Base-by-base conservation (phyloP, 92 coral and sea anemone species). In the Zoanthus sociatus region DNA sequence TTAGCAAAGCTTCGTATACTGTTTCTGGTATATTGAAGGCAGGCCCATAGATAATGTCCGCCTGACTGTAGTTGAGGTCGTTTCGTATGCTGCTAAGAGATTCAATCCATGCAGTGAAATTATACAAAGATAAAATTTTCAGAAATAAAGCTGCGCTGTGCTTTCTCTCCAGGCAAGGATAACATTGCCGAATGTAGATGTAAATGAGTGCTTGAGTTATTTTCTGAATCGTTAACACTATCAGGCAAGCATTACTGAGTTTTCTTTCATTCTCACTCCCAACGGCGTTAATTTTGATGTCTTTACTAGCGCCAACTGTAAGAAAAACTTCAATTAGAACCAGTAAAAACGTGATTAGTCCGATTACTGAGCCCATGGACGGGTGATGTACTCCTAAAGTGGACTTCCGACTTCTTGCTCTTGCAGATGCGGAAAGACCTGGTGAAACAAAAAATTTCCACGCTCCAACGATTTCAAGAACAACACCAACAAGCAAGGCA, bases 351-450 rank as follows among this genome's bases (percentile, higher is more conserved):
- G 92, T 89, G 17, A 89, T 69, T 12, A 32, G 8, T 6, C 84
- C 78, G 46, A 89, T 84, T 0, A 77, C 89, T n/a, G 16, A 13
- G 17, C 89, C 92, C 92, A 89, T 89, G 4, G 84, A 89, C 14
- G 89, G 88, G 45, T 89, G 89, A 5, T 89, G 84, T 66, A 60
- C 33, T 7, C 84, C 88, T 12, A 89, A 33, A 31, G 92, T 76
- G 0, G 73, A 17, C 9, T 33, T 79, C 1, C 11, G 20, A 20
- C 32, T 17, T 51, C 77, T n/a, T 17, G 16, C 67, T 74, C 30
- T 56, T 54, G 58, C 6, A 5, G 72, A 7, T 11, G 63, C 15
- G 16, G 66, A 30, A 15, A 67, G 13, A 21, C 13, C 26, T 76
- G 63, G 73, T n/a, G 9, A 50, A 13, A 21, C 44, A 42, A 83